Conservation (phyloP, 2,888 invertebrate genomes). For the Melolontha melolontha region DNA sequence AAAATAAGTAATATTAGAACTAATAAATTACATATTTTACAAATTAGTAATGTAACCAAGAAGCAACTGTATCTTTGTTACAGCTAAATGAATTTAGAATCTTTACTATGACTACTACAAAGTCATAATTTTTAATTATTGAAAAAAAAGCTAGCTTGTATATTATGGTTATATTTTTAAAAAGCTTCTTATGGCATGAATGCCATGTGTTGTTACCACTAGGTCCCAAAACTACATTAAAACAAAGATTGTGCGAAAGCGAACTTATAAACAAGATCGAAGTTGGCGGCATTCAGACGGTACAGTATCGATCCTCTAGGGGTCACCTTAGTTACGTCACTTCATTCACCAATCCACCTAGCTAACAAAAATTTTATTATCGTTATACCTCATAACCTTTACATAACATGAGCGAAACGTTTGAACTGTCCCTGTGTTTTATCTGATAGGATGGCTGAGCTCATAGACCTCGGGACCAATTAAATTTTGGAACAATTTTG, state of each 20-base stretch:
- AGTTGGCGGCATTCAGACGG: constrained; percentile 41
- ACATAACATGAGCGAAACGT: constrained; percentile 24
- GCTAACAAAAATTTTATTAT: constrained; percentile 32
- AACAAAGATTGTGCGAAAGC: constrained; percentile 20
- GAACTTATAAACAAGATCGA: constrained; percentile 40
- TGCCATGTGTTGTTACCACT: background rate
- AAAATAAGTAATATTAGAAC: too few relatives aligned
- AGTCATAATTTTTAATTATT: too few relatives aligned
- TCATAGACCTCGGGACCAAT: constrained; percentile 4
- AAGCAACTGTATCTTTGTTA: too few relatives aligned
- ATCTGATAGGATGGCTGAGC: constrained; percentile 6
- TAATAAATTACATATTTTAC: too few relatives aligned
- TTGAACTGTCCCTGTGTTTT: constrained; percentile 29
- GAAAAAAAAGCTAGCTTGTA: too few relatives aligned
- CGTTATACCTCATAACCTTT: constrained; percentile 29
- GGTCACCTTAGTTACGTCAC: constrained; percentile 50
- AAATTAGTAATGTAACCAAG: too few relatives aligned
- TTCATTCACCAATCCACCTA: constrained; percentile 45
- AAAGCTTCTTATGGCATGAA: too few relatives aligned
- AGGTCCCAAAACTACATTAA: background rate
- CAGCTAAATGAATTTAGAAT: too few relatives aligned
- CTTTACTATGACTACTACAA: too few relatives aligned
- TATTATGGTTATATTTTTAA: too few relatives aligned
- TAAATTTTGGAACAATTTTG: constrained; percentile 22
- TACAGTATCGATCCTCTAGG: constrained; percentile 47